phyloP scores from a whole-genome alignment of 2,888 invertebrate species.

The Lepidocyrtinus sp. region DNA sequence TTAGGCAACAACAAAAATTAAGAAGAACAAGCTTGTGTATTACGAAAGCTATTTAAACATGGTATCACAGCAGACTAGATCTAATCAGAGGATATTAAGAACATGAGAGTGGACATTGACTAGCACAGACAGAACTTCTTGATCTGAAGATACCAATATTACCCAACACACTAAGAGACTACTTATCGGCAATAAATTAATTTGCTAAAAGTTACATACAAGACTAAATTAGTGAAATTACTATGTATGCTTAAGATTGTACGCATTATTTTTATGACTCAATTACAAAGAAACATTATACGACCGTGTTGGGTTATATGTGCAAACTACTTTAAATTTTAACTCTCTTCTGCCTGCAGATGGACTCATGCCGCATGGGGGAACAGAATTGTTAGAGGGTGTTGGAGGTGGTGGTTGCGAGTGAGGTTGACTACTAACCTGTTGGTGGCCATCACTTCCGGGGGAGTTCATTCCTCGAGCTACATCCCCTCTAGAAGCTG shows the following conservation, averaged over 20 bases:
- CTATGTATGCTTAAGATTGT: not conserved
- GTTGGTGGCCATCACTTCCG: constrained; percentile 28
- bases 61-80: not conserved
- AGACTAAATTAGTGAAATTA: too few species aligned
- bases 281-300: not conserved
- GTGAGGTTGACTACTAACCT: constrained; percentile 33
- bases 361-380: constrained; percentile 30
- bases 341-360: constrained; percentile 74
- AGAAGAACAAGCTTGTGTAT: too few species aligned
- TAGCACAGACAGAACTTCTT: not conserved
- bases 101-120: not conserved
- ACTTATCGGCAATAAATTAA: too few species aligned
- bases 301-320: too few species aligned
- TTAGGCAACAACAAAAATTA: not conserved
- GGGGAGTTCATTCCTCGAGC: not conserved
- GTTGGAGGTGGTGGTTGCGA: constrained; percentile 25
- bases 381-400: not conserved
- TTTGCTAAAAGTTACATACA: too few species aligned
- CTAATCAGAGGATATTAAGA: not conserved
- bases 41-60: too few species aligned
- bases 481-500: not conserved
- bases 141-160: not conserved
- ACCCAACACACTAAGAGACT: not conserved
- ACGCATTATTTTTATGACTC: not conserved
- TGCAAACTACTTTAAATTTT: not conserved